A percentile compares a stretch with the other conserved stretches of the same genome.
phyloP scores from a whole-genome alignment of 1,140 invertebrate genomes.

The Drosophila serrata region DNA sequence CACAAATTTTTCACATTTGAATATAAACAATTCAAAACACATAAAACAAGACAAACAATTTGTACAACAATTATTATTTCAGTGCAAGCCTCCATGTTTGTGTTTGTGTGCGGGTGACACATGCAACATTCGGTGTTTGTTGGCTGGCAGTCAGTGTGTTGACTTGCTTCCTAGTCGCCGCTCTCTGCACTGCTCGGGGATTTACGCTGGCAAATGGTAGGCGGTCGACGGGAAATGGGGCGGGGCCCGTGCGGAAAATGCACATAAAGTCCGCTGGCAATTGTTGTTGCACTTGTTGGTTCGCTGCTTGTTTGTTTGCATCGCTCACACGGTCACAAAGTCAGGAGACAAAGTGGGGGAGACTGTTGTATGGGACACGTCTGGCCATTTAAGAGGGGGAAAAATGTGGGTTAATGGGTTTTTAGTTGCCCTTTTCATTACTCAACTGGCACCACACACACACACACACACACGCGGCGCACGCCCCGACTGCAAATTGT shows the following conservation, averaged over 20 bases:
- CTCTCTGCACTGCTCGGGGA: conserved; percentile 57
- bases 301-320: conserved; percentile 30
- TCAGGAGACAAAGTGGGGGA: conserved; percentile 18
- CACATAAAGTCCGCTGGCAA: conserved; percentile 65
- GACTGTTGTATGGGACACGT: conserved; percentile 57
- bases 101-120: conserved; percentile 37
- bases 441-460: conserved; percentile 34
- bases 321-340: conserved; percentile 20
- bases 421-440: conserved; percentile 80
- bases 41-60: not conserved
- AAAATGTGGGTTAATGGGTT: conserved; percentile 82
- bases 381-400: conserved; percentile 69
- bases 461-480: too few species aligned
- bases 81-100: conserved; percentile 19
- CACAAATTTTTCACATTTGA: not conserved
- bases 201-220: conserved; percentile 60
- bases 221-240: conserved; percentile 22
- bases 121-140: conserved; percentile 70
- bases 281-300: conserved; percentile 51
- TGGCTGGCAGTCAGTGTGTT: conserved; percentile 65
- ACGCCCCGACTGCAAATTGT: conserved; percentile 43
- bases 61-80: not conserved
- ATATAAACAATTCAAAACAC: not conserved
- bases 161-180: conserved; percentile 69
- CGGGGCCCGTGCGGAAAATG: conserved; percentile 53